Base-by-base conservation (phyloP, 2,888 invertebrate species). In the Drosophila ezoana region DNA sequence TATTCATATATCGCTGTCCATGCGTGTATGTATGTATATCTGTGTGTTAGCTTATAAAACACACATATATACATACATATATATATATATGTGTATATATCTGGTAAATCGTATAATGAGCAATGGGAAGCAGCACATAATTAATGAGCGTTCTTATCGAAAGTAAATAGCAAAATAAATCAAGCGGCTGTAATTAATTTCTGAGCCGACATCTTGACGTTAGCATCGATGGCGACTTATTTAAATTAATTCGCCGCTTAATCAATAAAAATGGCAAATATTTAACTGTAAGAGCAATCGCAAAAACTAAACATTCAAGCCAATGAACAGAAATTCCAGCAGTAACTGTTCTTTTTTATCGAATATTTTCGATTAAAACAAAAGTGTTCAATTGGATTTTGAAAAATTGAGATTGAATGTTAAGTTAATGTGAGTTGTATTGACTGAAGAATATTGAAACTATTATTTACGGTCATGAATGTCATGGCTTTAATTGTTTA, bases 191-290 rank as follows among this genome's bases (percentile, higher is more conserved):
- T 63, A 74, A 74, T 74, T 74, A 74, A 74, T 74, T 64, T 72
- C 56, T 41, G 63, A 45, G 68, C 60, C 60, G 54, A 71, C 71
- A 60, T 71, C 71, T 72, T 71, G 72, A 66, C 61, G 72, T 44
- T 65, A 52, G 43, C 49, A 64, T 48, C 57, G 59, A 65, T 65
- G 70, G 65, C 58, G 56, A 61, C 53, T 65, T 66, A 65, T 74
- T 72, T 75, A 72, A 76, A 76, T 75, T 68, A 75, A 75, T 75
- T 76, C 60, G 64, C 58, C 47, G 56, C 53, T 67, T 60, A 56
- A 67, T 76, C 74, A 76, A 71, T 74, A 44, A 32, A 54, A 64
- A 57, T 16, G 37, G 32, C 44, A 47, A 57, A 61, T 52, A 38
- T 59, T 44, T 23, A 57, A 41, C 44, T 62, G 48, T 14, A 40